A percentile compares a stretch with the other conserved stretches of the same genome.
Evolutionary conservation across 2,113 vertebrate species (phyloP).

Genomic region (Salminus brasiliensis): DNA sequence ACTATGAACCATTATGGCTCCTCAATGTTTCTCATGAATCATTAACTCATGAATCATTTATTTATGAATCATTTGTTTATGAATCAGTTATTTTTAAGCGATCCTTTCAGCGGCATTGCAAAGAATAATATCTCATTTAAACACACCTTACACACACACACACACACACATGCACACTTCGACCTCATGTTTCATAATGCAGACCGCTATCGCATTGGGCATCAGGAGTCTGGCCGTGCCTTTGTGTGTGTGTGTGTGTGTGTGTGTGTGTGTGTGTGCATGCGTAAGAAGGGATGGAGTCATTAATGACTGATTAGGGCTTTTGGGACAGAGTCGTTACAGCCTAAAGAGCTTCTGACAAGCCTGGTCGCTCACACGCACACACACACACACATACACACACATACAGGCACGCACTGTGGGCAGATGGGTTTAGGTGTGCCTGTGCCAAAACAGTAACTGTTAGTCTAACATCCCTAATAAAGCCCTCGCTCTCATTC

Average conservation of each 20-base stretch:
- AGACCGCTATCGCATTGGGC: conserved; percentile 43
- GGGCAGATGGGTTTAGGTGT: conserved; percentile 93
- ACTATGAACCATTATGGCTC: neutral
- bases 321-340: conserved; percentile 98
- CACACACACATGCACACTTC: conserved; percentile 44
- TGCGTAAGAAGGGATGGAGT: conserved; percentile 84
- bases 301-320: conserved; percentile 99
- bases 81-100: conserved; percentile 21
- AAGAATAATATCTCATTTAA: conserved; percentile 34
- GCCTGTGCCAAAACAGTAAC: conserved; percentile 94
- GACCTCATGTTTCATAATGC: neutral
- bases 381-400: conserved; percentile 22
- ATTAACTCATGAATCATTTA: neutral
- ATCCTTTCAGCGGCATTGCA: neutral
- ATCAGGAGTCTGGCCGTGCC: conserved; percentile 18
- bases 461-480: conserved; percentile 97
- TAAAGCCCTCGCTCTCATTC: conserved; percentile 89
- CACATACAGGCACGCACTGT: conserved; percentile 80
- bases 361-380: conserved; percentile 86
- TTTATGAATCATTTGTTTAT: neutral
- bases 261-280: conserved; percentile 47
- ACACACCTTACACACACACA: conserved; percentile 61
- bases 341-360: conserved; percentile 99
- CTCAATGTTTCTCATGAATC: neutral
- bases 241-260: conserved; percentile 44